Conservation (phyloP, 2,888 invertebrate species). For the Trichopria drosophilae region DNA sequence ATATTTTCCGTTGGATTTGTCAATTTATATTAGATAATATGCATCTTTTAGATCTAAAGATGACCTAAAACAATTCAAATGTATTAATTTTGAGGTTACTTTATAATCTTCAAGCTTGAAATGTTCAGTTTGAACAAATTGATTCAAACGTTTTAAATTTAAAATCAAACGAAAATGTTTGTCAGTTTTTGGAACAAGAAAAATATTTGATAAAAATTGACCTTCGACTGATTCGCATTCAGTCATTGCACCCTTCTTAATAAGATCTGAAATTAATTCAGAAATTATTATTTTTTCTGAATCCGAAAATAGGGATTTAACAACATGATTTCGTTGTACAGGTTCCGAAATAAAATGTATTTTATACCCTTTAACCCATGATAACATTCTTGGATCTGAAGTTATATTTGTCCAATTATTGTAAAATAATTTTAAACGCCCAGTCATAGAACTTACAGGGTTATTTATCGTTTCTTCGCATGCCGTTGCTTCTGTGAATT, state of each 20-base stretch:
- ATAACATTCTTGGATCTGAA: constrained; percentile 8
- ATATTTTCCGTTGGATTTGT: constrained; percentile 14
- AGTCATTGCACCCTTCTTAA: constrained; percentile 15
- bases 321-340: not conserved
- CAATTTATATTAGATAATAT: constrained; percentile 21
- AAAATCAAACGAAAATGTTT: constrained; percentile 22
- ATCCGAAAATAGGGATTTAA: too few species aligned
- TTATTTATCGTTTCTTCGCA: too few species aligned
- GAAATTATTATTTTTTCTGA: too few species aligned
- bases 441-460: constrained; percentile 10
- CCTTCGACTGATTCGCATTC: constrained; percentile 8
- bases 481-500: too few species aligned
- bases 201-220: constrained; percentile 27
- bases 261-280: constrained; percentile 6
- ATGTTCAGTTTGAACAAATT: constrained; percentile 15
- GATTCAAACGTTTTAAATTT: constrained; percentile 26
- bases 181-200: constrained; percentile 22
- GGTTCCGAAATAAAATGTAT: constrained; percentile 14
- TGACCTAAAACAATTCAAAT: constrained; percentile 15
- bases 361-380: constrained; percentile 21
- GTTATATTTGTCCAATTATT: constrained; percentile 10
- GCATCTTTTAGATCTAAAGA: constrained; percentile 28
- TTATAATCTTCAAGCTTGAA: constrained; percentile 30
- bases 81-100: constrained; percentile 11
- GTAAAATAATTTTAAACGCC: not conserved